Evolutionary conservation across 2,888 invertebrate genomes (phyloP).

Genomic region (Nudaria mundana): DNA sequence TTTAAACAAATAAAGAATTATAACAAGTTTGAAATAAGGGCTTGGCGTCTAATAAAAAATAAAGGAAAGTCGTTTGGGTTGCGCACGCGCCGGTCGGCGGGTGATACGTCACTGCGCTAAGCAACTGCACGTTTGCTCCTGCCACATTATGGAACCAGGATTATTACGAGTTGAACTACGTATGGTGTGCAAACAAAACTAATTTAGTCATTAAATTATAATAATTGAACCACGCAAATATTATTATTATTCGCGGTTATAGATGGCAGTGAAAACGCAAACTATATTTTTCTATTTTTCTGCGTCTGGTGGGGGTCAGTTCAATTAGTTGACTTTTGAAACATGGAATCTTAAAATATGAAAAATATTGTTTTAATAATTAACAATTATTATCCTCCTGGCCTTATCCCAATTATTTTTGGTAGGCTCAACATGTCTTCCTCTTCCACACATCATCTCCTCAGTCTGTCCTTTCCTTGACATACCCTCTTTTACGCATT

Average conservation of each 20-base stretch:
- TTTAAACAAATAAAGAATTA: background rate
- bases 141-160: conserved; percentile 20
- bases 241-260: background rate
- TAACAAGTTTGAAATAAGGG: conserved; percentile 11
- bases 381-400: no score
- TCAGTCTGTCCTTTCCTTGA: no score
- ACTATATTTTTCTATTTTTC: no score
- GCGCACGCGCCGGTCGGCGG: conserved; percentile 29
- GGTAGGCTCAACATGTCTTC: no score
- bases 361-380: no score
- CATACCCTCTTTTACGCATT: no score
- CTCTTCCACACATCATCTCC: no score
- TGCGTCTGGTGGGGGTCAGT: no score
- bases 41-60: conserved; percentile 11
- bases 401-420: no score
- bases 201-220: background rate
- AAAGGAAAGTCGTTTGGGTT: conserved; percentile 21
- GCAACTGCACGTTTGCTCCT: conserved; percentile 10
- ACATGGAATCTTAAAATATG: no score
- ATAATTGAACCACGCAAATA: background rate
- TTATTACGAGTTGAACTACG: conserved; percentile 20
- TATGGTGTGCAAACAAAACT: conserved; percentile 12
- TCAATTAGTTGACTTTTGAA: no score
- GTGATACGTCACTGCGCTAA: conserved; percentile 32
- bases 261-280: no score